Conservation (phyloP, 1,140 invertebrate genomes). For the Helicoverpa armigera region DNA sequence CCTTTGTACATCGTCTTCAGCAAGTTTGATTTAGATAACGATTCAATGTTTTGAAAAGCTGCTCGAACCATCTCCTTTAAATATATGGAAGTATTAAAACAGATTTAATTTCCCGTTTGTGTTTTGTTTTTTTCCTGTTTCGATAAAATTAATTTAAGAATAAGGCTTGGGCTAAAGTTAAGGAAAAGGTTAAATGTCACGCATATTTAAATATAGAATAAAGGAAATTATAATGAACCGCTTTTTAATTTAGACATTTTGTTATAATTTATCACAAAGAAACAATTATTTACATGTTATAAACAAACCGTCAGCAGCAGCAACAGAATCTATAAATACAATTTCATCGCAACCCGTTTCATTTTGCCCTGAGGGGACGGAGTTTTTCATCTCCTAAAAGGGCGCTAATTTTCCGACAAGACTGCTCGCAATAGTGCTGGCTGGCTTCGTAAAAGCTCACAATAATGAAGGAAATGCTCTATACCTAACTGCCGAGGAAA, state of each 20-base stretch:
- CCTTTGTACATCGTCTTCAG: constrained; percentile 17
- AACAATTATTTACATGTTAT: neutral
- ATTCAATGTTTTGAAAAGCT: neutral
- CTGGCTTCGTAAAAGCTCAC: constrained; percentile 11
- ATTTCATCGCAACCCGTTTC: constrained; percentile 23
- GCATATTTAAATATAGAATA: too few species aligned
- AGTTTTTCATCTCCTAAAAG: constrained; percentile 49
- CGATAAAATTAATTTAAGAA: too few species aligned
- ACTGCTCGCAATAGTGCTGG: constrained; percentile 14
- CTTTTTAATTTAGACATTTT: neutral
- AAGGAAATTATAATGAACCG: too few species aligned
- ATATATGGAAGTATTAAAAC: neutral
- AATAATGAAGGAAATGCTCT: constrained; percentile 2
- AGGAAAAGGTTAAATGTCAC: too few species aligned
- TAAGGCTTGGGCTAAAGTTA: too few species aligned
- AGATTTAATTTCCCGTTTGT: too few species aligned
- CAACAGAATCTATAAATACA: neutral
- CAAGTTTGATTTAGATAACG: constrained; percentile 12
- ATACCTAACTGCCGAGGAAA: constrained; percentile 32
- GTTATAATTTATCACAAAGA: neutral
- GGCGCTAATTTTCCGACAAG: constrained; percentile 46
- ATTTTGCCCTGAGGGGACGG: constrained; percentile 17
- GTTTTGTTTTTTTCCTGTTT: too few species aligned
- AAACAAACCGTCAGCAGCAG: too few species aligned
- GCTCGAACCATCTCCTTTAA: neutral